Conservation (phyloP, 2,888 invertebrate species). For the Tetropium fuscum region DNA sequence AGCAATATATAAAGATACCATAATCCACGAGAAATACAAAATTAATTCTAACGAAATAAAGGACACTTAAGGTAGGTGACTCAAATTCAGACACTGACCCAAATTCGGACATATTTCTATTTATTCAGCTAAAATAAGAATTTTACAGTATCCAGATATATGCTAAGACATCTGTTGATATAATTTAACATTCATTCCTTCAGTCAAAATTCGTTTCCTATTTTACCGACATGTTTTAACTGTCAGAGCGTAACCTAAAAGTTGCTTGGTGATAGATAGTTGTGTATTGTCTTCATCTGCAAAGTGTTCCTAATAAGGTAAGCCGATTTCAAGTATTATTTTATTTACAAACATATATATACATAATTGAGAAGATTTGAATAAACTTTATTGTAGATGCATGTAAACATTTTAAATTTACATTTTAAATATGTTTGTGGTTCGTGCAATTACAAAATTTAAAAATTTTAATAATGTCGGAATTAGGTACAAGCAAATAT, state of each 20-base stretch:
- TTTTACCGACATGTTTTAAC: not conserved
- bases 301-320: constrained; percentile 13
- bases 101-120: constrained; percentile 15
- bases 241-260: not conserved
- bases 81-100: constrained; percentile 19
- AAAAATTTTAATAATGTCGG: constrained; percentile 22
- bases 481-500: constrained; percentile 20
- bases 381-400: constrained; percentile 11
- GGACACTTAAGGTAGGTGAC: constrained; percentile 1
- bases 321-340: constrained; percentile 11
- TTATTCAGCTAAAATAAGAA: constrained; percentile 16
- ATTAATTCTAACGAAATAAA: too few species aligned
- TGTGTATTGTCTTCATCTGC: not conserved
- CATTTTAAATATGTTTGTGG: not conserved
- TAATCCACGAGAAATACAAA: too few species aligned
- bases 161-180: constrained; percentile 18
- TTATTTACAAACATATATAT: not conserved
- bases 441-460: not conserved
- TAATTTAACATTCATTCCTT: constrained; percentile 7
- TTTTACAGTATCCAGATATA: constrained; percentile 4
- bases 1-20: too few species aligned
- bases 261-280: not conserved
- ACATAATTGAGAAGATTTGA: constrained; percentile 12
- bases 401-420: constrained; percentile 14
- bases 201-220: not conserved